phyloP scores from a whole-genome alignment of 2,797 vertebrate species.

The Eulemur coronatus region DNA sequence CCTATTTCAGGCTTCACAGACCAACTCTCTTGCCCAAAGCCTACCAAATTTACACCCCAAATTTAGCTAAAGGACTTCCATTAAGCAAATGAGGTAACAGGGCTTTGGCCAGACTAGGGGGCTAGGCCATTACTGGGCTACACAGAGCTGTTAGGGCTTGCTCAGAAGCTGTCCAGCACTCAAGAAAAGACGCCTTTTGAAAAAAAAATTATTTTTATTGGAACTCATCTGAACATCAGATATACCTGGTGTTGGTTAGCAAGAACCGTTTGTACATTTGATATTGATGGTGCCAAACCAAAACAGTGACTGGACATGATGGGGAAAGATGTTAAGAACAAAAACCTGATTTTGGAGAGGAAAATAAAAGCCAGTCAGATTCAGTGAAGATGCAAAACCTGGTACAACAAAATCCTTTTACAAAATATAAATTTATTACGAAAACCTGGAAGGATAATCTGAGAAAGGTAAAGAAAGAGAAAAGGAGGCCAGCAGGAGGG shows the following conservation, averaged over 20 bases:
- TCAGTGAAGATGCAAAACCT: constrained; percentile 83
- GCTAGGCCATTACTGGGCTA: background rate
- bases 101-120: background rate
- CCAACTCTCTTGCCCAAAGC: background rate
- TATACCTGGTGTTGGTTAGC: constrained; percentile 93
- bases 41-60: background rate
- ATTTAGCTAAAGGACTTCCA: background rate
- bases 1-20: background rate
- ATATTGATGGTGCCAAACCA: constrained; percentile 91
- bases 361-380: constrained; percentile 81
- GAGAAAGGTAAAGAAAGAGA: constrained; percentile 62
- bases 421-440: constrained; percentile 85
- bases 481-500: constrained; percentile 42
- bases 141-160: background rate
- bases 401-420: constrained; percentile 86
- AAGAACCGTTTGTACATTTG: constrained; percentile 93
- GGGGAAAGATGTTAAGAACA: constrained; percentile 71
- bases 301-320: constrained; percentile 85
- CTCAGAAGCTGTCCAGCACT: background rate
- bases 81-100: background rate
- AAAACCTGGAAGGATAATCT: constrained; percentile 77
- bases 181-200: constrained; percentile 83
- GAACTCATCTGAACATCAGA: constrained; percentile 96
- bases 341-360: constrained; percentile 72
- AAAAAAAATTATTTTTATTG: constrained; percentile 91